Conservation (phyloP, 2,888 invertebrate genomes). For the Cataglyphis rosenhaueri region DNA sequence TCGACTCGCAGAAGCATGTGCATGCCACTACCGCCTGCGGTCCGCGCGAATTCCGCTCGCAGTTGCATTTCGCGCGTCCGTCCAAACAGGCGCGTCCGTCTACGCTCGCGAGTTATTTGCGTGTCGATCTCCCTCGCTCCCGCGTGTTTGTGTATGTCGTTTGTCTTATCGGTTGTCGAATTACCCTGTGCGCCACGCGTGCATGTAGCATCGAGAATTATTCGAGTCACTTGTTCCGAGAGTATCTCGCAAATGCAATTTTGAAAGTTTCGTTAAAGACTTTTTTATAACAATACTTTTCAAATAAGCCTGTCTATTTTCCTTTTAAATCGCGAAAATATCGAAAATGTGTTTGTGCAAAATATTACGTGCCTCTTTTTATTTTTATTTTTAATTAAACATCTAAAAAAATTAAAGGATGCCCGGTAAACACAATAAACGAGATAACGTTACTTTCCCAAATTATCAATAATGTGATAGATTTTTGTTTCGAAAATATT, state of each 20-base stretch:
- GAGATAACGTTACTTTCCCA: not conserved
- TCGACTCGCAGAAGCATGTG: constrained; percentile 51
- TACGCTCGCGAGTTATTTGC: constrained; percentile 33
- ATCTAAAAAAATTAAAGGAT: not conserved
- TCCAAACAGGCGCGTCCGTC: constrained; percentile 54
- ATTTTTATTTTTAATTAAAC: not conserved
- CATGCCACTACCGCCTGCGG: constrained; percentile 26
- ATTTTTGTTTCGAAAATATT: not conserved
- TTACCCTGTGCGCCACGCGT: constrained; percentile 32
- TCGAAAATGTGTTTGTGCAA: not conserved
- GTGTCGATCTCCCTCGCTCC: not conserved
- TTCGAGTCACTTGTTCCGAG: not conserved
- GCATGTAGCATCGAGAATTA: not conserved
- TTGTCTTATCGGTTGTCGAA: constrained; percentile 26
- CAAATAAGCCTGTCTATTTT: not conserved
- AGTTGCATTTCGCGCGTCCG: constrained; percentile 70
- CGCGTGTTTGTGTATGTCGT: not conserved
- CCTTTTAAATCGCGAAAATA: not conserved
- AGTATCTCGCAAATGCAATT: constrained; percentile 7
- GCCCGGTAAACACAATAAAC: not conserved
- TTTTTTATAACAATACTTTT: not conserved
- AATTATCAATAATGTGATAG: not conserved
- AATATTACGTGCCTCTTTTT: not conserved
- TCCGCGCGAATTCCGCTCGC: constrained; percentile 68
- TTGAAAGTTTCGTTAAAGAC: constrained; percentile 6